Evolutionary conservation across 2,888 invertebrate species (phyloP), one percentile per base, ranked within the genome.

Genomic region (Cynaeus angustus): DNA sequence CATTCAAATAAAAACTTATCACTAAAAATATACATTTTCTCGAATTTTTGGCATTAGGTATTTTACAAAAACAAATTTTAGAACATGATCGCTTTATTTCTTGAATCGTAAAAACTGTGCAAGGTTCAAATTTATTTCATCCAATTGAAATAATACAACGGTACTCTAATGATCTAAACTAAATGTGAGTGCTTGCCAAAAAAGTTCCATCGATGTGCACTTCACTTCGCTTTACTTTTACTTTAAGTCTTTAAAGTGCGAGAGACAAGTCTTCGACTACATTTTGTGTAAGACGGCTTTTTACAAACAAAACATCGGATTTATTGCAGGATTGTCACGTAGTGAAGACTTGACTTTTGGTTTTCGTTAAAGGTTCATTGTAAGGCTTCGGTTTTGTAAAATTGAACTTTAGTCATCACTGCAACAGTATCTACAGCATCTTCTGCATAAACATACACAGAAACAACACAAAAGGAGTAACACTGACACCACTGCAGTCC

Each of bases 401-500:
- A 59, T 58, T 55, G 41, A 53, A 50, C 21, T 71, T 68, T 71
- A 72, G 68, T 82, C 79, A 72, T 82, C 81, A 66, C 76, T 74
- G 75, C 81, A 83, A 78, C 83, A 85, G 74, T 81, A 80, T 76
- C 81, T 81, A 77, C 82, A 85, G 75, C 83, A 84, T 73, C 81
- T 79, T 67, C 83, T 79, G 76, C 82, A 85, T 70, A 83, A 77
- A 75, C 82, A 84, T 65, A 83, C 77, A 79, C 84, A 85, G 73
- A 82, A 79, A 77, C 83, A 84, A 75, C 84, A 77, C 80, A 83
- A 74, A 76, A 82, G 67, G 66, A 83, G 68, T 37, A 83, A 55
- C 28, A 82, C 75, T 38, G 81, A 80, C 28, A 83, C 77, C 26
- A 77, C 70, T 10, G 81, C 84, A 6, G 82, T 74, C 4, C 82